Base-by-base conservation (phyloP, 2,113 vertebrate species). In the Ancistrus triradiatus region DNA sequence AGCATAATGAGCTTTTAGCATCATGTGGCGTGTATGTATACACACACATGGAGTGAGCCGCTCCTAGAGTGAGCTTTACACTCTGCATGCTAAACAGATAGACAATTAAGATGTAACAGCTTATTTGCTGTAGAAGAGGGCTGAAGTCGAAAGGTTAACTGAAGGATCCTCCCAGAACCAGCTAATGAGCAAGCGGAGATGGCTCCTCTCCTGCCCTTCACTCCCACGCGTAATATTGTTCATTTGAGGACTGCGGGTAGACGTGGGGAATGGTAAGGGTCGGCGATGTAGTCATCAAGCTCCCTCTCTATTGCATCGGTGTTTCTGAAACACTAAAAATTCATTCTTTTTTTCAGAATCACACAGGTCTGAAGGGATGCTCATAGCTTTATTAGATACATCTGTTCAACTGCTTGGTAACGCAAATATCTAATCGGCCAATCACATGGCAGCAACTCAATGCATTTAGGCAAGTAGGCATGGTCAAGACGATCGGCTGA, bases 61-160 rank as follows among this genome's bases (percentile, higher is more conserved):
- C 40, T 47, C 13, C 13, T 25, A 15, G 18, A 22, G 21, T 59
- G 27, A 38, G 35, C 19, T 15, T 22, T 53, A 35, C 24, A 0
- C 2, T 14, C 6, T 58, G 44, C 38, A 67, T 70, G 52, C 21
- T 48, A 74, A 76, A 49, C 43, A 53, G 65, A 57, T 18, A 61
- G 51, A 59, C 69, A 69, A 74, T 72, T 69, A 74, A 66, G 44
- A 58, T 33, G 38, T 70, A 58, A 52, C 50, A 37, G 55, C 59
- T 40, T 74, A 56, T 59, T 74, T 71, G 66, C 21, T 47, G 48
- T 56, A 14, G 27, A n/a, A 28, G 18, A 47, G 47, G 51, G 40
- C 33, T 43, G 37, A 50, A 50, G 42, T 56, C 55, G n/a, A 56
- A 61, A 64, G 70, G 66, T 70, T 67, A 70, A 68, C 48, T 28